Evolutionary conservation across 2,888 invertebrate species (phyloP), one percentile per base, ranked within the genome.

Genomic region (Hybos culiciformis): DNA sequence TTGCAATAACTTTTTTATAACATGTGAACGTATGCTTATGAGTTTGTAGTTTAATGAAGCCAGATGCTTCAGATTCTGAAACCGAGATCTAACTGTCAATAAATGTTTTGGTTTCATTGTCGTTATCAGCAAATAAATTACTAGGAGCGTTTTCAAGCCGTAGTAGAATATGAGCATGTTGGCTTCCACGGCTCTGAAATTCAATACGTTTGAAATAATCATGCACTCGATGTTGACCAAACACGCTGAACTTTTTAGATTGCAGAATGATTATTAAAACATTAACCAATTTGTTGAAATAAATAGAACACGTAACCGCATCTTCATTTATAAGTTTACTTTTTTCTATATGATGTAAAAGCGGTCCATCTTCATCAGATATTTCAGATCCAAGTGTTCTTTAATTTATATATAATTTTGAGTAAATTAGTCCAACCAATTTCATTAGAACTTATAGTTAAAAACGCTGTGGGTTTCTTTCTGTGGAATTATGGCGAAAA

Each of bases 381-480:
- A 6, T 29, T 18, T 33, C 39, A 24, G 29, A 23, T 23, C 39
- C 38, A 21, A 36, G n/a, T 31, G 38, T 41, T 36, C 39, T 24
- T 43, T 34, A 46, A 47, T 50, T 56, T 61, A 45, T 56, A 55
- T 3, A 65, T 52, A 51, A 59, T 17, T 23, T 45, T 54, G 1
- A 65, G 51, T 17, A 64, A 46, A 49, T 41, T 45, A 31, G 48
- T 4, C 66, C 64, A 66, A 24, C 52, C 48, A 46, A 56, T 49
- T 56, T 67, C 67, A 50, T 62, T 62, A 0, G 63, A 62, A 54
- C 62, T 62, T 51, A 64, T 4, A 51, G 63, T 57, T 51, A 61
- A 41, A 57, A 64, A 51, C 51, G 55, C 50, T 51, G 62, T 62
- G 41, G 62, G 63, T 48, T 50, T 51, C 62, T n/a, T 57, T 48